Conservation (phyloP, 30 jellyfish, hydroid and myxozoan species). For the Calvadosia cruxmelitensis region DNA sequence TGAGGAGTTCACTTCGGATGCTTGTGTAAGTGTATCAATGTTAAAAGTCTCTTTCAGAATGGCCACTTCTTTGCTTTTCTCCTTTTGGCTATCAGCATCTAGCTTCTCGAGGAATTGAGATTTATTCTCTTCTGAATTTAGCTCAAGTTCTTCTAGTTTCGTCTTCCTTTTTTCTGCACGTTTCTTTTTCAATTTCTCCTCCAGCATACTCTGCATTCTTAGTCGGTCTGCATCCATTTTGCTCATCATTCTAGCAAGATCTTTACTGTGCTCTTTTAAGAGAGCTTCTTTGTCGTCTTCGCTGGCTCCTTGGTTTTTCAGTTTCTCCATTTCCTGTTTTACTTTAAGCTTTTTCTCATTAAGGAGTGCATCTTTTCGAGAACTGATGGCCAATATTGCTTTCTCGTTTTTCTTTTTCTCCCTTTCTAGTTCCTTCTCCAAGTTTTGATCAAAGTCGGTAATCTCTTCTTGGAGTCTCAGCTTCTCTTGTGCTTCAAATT, state of each 20-base stretch:
- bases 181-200: constrained; percentile 59
- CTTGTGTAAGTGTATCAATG: constrained; percentile 49
- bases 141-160: constrained; percentile 61
- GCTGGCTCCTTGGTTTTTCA: constrained; percentile 80
- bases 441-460: constrained; percentile 27
- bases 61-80: constrained; percentile 57
- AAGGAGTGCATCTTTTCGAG: constrained; percentile 73
- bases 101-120: constrained; percentile 63
- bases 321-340: constrained; percentile 62
- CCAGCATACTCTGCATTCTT: constrained; percentile 96
- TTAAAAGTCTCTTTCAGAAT: constrained; percentile 56
- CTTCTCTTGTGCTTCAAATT: constrained; percentile 68
- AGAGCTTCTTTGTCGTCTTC: constrained; percentile 87
- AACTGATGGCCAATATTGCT: constrained; percentile 68
- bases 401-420: constrained; percentile 78
- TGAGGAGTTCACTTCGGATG: constrained; percentile 6
- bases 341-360: constrained; percentile 83
- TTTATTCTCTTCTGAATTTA: constrained; percentile 49
- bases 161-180: constrained; percentile 65
- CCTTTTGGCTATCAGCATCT: constrained; percentile 52
- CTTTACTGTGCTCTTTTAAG: constrained; percentile 78
- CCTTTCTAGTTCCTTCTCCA: constrained; percentile 62
- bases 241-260: constrained; percentile 82
- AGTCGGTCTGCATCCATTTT: constrained; percentile 94
- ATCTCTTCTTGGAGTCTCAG: constrained; percentile 61